A percentile compares a stretch with the other conserved stretches of the same genome.
phyloP scores from a whole-genome alignment of 2,797 vertebrate species.

The Cryptoblepharus egeriae region DNA sequence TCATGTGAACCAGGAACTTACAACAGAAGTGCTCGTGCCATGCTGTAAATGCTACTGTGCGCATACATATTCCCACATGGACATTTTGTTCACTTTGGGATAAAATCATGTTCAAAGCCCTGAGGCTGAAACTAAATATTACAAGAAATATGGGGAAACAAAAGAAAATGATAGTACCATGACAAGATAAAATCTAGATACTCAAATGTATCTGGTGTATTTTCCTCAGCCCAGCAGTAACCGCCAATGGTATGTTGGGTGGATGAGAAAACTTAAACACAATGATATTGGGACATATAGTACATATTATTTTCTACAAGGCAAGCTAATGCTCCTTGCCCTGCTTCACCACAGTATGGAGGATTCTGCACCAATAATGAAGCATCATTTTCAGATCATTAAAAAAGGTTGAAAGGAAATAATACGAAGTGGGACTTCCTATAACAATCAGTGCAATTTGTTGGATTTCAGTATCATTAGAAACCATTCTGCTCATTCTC shows the following conservation, averaged over 20 bases:
- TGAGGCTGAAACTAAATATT: not conserved
- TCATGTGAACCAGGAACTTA: not conserved
- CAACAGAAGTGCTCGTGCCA: not conserved
- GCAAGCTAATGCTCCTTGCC: too few species aligned
- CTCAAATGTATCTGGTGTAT: too few species aligned
- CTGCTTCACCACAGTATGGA: not conserved
- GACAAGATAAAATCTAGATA: too few species aligned
- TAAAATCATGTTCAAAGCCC: not conserved
- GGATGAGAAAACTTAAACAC: not conserved
- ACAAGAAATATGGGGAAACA: not conserved
- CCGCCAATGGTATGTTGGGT: not conserved
- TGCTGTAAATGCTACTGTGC: not conserved
- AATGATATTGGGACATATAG: too few species aligned
- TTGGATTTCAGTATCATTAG: constrained; percentile 1
- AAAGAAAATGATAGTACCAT: not conserved
- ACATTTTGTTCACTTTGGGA: not conserved
- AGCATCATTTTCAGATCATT: constrained; percentile 28
- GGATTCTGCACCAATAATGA: constrained; percentile 9
- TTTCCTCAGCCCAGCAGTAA: not conserved
- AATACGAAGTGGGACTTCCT: not conserved
- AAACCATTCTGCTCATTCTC: constrained; percentile 22
- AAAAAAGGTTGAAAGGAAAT: not conserved
- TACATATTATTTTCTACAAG: too few species aligned
- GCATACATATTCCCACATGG: not conserved
- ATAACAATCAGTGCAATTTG: constrained; percentile 7